These are phyloP conservation scores for Hylaeus anthracinus DNA, from an alignment of 1,140 invertebrate genomes.

Conservation along the genomic window DNA sequence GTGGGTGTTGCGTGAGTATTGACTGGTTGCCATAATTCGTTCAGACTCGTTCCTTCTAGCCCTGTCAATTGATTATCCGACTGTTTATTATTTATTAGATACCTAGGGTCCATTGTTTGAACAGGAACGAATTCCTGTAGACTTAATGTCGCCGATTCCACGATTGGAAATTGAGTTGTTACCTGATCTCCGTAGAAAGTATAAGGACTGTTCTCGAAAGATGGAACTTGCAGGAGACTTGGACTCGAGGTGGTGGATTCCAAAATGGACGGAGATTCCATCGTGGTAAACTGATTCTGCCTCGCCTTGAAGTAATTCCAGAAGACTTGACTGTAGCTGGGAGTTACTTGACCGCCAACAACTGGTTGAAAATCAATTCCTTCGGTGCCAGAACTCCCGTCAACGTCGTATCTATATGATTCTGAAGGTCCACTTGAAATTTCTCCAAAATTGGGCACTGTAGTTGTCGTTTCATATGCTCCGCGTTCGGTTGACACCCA, in stretches of 20 bases:
- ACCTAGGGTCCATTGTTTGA: neutral
- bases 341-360: constrained; percentile 30
- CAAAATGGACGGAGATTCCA: neutral
- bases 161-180: constrained; percentile 28
- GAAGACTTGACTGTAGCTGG: constrained; percentile 58
- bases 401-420: neutral
- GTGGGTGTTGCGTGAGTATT: no score
- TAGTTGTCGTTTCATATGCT: neutral
- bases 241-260: constrained; percentile 31
- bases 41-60: neutral
- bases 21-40: neutral
- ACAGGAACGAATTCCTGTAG: neutral
- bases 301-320: constrained; percentile 68
- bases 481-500: neutral
- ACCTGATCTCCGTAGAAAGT: constrained; percentile 11
- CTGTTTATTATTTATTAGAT: neutral
- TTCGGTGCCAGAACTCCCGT: constrained; percentile 1
- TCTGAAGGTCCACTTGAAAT: neutral
- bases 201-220: constrained; percentile 42
- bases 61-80: neutral
- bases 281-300: constrained; percentile 40
- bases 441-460: neutral
- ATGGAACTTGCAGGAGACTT: neutral
- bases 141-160: neutral
- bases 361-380: neutral